phyloP scores from a whole-genome alignment of 2,113 vertebrate genomes.

The Loxodonta africana region DNA sequence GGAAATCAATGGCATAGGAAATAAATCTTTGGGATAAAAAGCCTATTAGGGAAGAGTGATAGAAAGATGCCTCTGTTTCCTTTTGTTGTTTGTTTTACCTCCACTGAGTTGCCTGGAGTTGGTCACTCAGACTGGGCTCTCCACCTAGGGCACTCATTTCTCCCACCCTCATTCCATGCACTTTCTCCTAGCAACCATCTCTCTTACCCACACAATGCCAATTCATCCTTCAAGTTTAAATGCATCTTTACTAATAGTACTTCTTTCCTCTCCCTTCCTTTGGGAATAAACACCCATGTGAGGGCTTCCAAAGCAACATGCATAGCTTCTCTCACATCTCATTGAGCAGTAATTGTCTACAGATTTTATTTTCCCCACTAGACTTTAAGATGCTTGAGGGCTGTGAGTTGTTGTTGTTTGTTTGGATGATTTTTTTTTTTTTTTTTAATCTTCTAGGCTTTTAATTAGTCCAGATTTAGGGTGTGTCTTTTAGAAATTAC shows the following conservation, averaged over 20 bases:
- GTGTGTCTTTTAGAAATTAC: no score
- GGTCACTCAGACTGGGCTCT: background rate
- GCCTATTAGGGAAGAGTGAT: background rate
- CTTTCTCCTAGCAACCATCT: background rate
- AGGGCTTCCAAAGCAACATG: background rate
- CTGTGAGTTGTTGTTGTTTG: background rate
- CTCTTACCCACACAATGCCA: background rate
- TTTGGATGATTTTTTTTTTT: no score
- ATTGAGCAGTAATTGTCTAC: background rate
- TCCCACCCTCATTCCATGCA: background rate
- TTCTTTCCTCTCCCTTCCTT: background rate
- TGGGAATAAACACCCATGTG: background rate
- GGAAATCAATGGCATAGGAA: conserved; percentile 9
- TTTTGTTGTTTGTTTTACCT: background rate
- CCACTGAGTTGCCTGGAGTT: background rate
- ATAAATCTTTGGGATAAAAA: conserved; percentile 26
- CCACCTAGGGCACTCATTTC: background rate
- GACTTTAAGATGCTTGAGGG: conserved; percentile 4
- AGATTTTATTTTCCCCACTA: conserved; percentile 5
- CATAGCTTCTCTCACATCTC: background rate
- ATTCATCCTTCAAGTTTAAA: background rate
- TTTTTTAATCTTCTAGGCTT: background rate
- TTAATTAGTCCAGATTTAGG: no score
- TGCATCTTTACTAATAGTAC: background rate
- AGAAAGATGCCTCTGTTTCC: background rate